Evolutionary conservation across 2,888 invertebrate species (phyloP).

Genomic region (Onchidella celtica): DNA sequence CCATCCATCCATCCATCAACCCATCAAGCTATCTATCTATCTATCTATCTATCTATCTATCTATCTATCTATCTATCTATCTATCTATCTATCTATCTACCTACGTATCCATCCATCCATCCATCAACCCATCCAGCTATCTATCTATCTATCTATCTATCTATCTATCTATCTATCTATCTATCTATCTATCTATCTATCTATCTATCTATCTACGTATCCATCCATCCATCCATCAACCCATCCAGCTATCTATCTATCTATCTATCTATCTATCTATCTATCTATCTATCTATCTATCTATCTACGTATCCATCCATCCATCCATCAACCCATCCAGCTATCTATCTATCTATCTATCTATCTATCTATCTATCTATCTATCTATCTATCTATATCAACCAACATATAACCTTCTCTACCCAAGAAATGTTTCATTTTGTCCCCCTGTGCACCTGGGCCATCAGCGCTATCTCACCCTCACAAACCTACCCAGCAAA

Average conservation of each 20-base stretch:
- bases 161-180: not conserved
- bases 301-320: not conserved
- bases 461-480: not conserved
- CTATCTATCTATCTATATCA: not conserved
- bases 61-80: not conserved
- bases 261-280: conserved; percentile 30
- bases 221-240: too few relatives aligned
- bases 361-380: not conserved
- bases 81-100: not conserved
- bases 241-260: too few relatives aligned
- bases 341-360: not conserved
- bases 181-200: conserved; percentile 24
- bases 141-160: conserved; percentile 6
- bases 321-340: not conserved
- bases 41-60: too few relatives aligned
- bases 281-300: not conserved
- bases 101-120: too few relatives aligned
- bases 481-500: not conserved
- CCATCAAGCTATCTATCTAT: too few relatives aligned
- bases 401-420: not conserved
- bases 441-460: not conserved
- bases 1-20: too few relatives aligned
- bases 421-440: not conserved
- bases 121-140: too few relatives aligned
- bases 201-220: too few relatives aligned